Conservation (phyloP, 2,797 vertebrate genomes). For the Alca torda region DNA sequence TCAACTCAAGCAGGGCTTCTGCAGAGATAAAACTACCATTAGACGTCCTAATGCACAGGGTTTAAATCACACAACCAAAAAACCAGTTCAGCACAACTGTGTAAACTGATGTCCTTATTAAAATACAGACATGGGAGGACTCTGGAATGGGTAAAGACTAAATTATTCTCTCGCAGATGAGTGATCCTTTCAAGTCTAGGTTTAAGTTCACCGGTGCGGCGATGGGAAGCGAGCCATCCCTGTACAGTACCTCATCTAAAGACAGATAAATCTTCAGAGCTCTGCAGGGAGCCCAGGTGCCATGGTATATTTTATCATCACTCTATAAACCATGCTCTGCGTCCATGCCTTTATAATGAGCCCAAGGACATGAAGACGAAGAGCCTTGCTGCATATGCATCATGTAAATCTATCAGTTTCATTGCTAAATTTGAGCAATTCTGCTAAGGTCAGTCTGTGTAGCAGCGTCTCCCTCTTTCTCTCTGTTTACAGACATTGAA, state of each 20-base stretch:
- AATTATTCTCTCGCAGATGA: slow-evolving; percentile 63
- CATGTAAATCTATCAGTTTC: slow-evolving; percentile 71
- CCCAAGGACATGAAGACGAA: slow-evolving; percentile 63
- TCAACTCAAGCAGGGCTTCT: not conserved
- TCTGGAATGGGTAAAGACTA: slow-evolving; percentile 26
- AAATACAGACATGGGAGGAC: slow-evolving; percentile 18
- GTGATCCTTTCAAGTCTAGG: slow-evolving; percentile 61
- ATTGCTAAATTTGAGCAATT: slow-evolving; percentile 64
- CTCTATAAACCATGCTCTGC: slow-evolving; percentile 64
- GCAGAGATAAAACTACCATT: slow-evolving; percentile 7
- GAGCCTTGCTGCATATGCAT: slow-evolving; percentile 60
- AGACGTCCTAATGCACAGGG: not conserved
- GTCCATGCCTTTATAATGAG: slow-evolving; percentile 72
- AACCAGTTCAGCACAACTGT: slow-evolving; percentile 42
- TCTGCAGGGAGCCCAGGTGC: slow-evolving; percentile 66
- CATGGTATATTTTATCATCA: slow-evolving; percentile 70
- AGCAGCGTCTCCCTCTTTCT: not conserved
- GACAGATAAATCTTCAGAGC: slow-evolving; percentile 69
- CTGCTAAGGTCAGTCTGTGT: slow-evolving; percentile 42
- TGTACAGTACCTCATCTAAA: slow-evolving; percentile 60
- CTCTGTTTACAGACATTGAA: slow-evolving; percentile 15
- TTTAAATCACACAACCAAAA: slow-evolving; percentile 53
- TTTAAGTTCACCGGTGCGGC: slow-evolving; percentile 31
- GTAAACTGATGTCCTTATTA: slow-evolving; percentile 64
- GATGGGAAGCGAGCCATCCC: not conserved